Base-by-base conservation (phyloP, 2,888 invertebrate species). In the Diabrotica balteata region DNA sequence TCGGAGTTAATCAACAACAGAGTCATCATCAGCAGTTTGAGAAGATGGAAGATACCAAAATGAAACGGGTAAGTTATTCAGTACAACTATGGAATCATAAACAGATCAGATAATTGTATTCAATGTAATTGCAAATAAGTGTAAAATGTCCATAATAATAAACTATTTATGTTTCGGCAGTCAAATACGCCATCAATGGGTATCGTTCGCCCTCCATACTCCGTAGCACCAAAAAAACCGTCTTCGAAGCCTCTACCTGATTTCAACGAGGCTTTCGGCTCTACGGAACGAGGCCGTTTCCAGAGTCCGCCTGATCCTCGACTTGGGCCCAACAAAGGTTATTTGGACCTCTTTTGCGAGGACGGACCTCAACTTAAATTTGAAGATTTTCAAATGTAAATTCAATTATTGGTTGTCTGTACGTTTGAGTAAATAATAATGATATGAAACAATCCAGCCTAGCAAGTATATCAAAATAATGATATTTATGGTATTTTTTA, bases 181-280 rank as follows among this genome's bases (percentile, higher is more conserved):
- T 55, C 63, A 10, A 59, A 55, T 46, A 32, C 58, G n/a, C 8
- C 63, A 44, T 51, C 52, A 59, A 55, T 50, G 32, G 11, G 45
- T 54, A 45, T 43, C 11, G 17, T 43, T 54, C 51, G 44, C 43
- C 17, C 54, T 55, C 42, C 51, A 32, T 46, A 32, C 59, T 69
- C 67, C 60, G 63, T 59, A 59, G 58, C 66, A 51, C 66, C 72
- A 59, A 75, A 73, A 71, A 76, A 72, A 55, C 72, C 70, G 43
- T 68, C 76, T n/a, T 68, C 77, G 52, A 84, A 83, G 64, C 91
- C 93, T 7, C 82, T 93, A 68, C 93, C 93, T 7, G 93, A 93
- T 55, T 94, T 94, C 80, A 93, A 93, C 80, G 93, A 93, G 84
- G 93, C 94, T 1, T 94, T 94, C 81, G 94, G 94, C 43, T 92